phyloP scores from a whole-genome alignment of 2,797 vertebrate species.

The Hafferia zeledoni region DNA sequence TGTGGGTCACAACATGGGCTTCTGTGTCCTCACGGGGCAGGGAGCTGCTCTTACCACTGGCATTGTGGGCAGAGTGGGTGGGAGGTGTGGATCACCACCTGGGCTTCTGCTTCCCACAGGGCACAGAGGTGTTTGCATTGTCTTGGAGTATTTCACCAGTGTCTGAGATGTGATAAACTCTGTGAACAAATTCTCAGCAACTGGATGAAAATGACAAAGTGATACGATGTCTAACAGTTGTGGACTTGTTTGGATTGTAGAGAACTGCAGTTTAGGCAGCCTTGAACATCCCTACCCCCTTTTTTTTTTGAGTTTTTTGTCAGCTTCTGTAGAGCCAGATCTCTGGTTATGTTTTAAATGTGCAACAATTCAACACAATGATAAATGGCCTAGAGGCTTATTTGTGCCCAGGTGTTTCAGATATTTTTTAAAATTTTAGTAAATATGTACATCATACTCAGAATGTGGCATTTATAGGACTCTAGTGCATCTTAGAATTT shows the following conservation, averaged over 20 bases:
- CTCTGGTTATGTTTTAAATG: neutral
- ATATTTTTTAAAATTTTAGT: neutral
- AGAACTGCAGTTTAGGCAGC: neutral
- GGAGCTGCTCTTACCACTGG: neutral
- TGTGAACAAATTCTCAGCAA: neutral
- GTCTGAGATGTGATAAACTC: neutral
- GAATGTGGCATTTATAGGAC: neutral
- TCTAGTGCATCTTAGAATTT: neutral
- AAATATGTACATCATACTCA: fast-evolving
- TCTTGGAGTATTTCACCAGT: neutral
- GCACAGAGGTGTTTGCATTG: neutral
- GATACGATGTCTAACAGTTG: neutral
- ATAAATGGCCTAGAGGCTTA: neutral
- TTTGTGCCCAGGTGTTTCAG: neutral
- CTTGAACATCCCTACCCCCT: neutral
- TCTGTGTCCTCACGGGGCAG: neutral
- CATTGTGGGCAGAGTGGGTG: neutral
- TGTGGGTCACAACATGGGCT: neutral
- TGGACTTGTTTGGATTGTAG: neutral
- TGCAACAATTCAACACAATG: neutral
- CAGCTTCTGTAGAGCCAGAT: neutral
- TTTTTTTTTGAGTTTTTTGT: neutral
- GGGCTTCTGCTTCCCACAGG: neutral
- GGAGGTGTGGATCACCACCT: neutral
- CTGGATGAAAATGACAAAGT: neutral